Conservation (phyloP, 2,113 vertebrate species). For the Oryzias woworae region DNA sequence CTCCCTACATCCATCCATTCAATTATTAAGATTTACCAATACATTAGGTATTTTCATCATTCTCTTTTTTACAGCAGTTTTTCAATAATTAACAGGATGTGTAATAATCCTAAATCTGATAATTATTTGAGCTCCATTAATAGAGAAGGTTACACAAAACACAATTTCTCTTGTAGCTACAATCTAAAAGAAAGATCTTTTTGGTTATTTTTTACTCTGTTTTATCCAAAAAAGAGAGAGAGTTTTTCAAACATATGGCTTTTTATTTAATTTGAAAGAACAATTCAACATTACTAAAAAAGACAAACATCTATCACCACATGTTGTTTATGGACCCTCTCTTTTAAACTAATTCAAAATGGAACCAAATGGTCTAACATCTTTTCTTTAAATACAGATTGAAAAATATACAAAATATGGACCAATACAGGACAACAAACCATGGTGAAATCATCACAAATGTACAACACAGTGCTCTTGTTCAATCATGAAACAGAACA, state of each 20-base stretch:
- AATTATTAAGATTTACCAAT: too few species aligned
- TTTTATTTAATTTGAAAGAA: slow-evolving; percentile 74
- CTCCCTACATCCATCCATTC: too few species aligned
- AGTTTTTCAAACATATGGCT: slow-evolving; percentile 72
- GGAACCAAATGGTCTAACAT: slow-evolving; percentile 39
- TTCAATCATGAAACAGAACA: slow-evolving; percentile 16
- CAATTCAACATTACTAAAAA: slow-evolving; percentile 66
- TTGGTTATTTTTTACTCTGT: not conserved
- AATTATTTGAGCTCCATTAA: too few species aligned
- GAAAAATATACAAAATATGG: slow-evolving; percentile 40
- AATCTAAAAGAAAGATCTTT: not conserved
- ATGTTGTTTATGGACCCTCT: slow-evolving; percentile 28
- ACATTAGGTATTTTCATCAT: too few species aligned
- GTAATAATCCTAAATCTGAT: too few species aligned
- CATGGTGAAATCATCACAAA: slow-evolving; percentile 45
- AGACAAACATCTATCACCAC: slow-evolving; percentile 61
- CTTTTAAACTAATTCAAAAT: slow-evolving; percentile 53
- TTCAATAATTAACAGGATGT: too few species aligned
- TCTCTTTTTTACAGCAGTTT: too few species aligned
- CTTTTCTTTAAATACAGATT: slow-evolving; percentile 58
- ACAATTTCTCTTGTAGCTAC: not conserved
- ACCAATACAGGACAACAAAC: slow-evolving; percentile 51
- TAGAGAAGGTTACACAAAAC: too few species aligned
- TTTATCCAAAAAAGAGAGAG: slow-evolving; percentile 1
- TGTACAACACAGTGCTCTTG: slow-evolving; percentile 50